Percentiles rank a stretch among this genome's conserved stretches.
Conservation (phyloP, 2,797 vertebrate species). For the Carcharodon carcharias region DNA sequence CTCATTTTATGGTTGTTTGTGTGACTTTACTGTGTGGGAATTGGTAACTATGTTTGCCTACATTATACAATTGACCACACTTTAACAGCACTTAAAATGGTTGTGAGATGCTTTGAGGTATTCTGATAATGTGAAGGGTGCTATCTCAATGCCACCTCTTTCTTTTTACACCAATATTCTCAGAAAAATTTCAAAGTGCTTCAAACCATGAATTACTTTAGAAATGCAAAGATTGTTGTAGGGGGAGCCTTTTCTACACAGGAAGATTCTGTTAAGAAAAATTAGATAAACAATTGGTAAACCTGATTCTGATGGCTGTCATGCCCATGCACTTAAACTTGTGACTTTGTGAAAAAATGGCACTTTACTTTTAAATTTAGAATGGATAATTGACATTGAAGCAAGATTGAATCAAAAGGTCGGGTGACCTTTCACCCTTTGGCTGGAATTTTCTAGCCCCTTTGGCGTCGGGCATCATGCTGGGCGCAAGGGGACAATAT, state of each 20-base stretch:
- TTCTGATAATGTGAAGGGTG: background rate
- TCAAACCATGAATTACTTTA: background rate
- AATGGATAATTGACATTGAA: too few species aligned
- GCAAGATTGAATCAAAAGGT: too few species aligned
- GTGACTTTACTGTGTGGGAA: background rate
- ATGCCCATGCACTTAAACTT: too few species aligned
- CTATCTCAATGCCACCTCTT: background rate
- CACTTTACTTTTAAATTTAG: too few species aligned
- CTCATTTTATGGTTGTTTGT: background rate
- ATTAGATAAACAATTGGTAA: background rate
- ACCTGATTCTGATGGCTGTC: background rate
- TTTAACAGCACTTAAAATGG: background rate
- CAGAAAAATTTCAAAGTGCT: background rate
- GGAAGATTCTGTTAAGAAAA: background rate
- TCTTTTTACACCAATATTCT: background rate
- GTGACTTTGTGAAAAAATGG: too few species aligned
- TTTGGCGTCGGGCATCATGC: too few species aligned
- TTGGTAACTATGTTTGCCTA: background rate
- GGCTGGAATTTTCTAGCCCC: too few species aligned
- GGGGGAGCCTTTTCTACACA: background rate
- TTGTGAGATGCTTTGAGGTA: background rate
- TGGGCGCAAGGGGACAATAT: too few species aligned
- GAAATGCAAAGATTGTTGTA: background rate
- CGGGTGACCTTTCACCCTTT: too few species aligned
- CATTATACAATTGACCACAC: background rate